Percentiles rank a stretch among this genome's conserved stretches.
These are phyloP conservation scores for Salarias fasciatus DNA, from an alignment of 2,797 vertebrate species.

Conservation along the genomic window DNA sequence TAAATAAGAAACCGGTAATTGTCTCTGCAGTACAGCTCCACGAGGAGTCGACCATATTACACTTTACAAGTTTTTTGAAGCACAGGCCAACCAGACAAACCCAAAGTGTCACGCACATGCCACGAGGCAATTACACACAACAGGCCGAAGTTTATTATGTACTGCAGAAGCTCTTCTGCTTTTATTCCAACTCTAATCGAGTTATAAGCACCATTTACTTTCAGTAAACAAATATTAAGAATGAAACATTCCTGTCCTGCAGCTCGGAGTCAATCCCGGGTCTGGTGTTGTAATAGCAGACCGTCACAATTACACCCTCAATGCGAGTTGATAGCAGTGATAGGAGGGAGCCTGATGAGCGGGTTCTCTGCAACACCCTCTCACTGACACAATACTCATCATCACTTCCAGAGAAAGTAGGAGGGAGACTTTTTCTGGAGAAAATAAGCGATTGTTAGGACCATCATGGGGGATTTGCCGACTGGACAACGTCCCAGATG, in stretches of 20 bases:
- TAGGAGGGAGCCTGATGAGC: too few relatives aligned
- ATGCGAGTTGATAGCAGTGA: too few relatives aligned
- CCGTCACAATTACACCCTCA: too few relatives aligned
- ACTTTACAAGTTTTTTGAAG: background rate
- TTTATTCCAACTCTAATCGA: background rate
- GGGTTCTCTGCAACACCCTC: too few relatives aligned
- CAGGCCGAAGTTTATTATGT: background rate
- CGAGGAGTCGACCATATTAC: too few relatives aligned
- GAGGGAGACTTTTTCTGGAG: background rate
- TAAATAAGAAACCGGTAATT: background rate
- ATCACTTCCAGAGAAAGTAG: slow-evolving; percentile 5
- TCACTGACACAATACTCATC: too few relatives aligned
- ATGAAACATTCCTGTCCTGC: too few relatives aligned
- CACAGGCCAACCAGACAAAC: background rate
- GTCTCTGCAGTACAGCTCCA: too few relatives aligned
- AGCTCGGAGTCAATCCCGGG: too few relatives aligned
- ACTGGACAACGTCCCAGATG: background rate
- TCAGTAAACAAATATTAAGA: background rate
- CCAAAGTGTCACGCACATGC: background rate
- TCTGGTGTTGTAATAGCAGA: too few relatives aligned
- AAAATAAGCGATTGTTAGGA: background rate
- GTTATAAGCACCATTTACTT: background rate
- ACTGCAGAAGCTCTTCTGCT: background rate
- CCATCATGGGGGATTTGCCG: background rate
- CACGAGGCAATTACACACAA: background rate